These are phyloP conservation scores for Cinara cedri DNA, from an alignment of 2,888 invertebrate genomes.

Conservation along the genomic window DNA sequence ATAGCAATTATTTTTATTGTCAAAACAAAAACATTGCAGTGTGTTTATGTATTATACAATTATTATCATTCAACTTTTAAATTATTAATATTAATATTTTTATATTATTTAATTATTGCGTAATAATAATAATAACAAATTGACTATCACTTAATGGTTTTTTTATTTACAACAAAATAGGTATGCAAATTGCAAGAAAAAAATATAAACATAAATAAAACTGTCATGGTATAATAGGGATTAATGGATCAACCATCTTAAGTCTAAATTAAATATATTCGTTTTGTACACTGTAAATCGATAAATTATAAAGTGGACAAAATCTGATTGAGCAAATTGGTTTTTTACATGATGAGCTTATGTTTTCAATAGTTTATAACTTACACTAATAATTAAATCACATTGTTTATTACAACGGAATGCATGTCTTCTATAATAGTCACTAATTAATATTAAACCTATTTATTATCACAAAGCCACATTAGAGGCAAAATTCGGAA, in stretches of 20 bases:
- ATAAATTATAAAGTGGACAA: background rate
- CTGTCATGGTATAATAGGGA: conserved; percentile 29
- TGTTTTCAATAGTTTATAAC: conserved; percentile 5
- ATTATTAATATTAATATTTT: too few relatives aligned
- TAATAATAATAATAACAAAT: background rate
- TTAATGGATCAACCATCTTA: conserved; percentile 7
- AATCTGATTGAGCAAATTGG: conserved; percentile 38
- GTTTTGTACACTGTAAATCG: conserved; percentile 1
- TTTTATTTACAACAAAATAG: conserved; percentile 36
- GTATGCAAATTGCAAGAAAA: background rate
- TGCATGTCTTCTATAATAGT: conserved; percentile 28
- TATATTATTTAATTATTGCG: background rate
- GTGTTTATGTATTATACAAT: too few relatives aligned
- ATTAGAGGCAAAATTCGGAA: conserved; percentile 47
- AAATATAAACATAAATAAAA: conserved; percentile 8
- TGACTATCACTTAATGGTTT: background rate
- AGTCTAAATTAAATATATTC: conserved; percentile 6
- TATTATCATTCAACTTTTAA: too few relatives aligned
- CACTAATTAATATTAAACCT: conserved; percentile 6
- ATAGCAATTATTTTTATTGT: too few relatives aligned
- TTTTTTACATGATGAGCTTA: conserved; percentile 32
- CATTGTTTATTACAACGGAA: conserved; percentile 40
- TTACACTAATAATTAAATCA: conserved; percentile 21
- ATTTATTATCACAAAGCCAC: conserved; percentile 48
- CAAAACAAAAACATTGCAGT: too few relatives aligned